Conservation (phyloP, 2,888 invertebrate species). For the Orthonychiurus folsomi region DNA sequence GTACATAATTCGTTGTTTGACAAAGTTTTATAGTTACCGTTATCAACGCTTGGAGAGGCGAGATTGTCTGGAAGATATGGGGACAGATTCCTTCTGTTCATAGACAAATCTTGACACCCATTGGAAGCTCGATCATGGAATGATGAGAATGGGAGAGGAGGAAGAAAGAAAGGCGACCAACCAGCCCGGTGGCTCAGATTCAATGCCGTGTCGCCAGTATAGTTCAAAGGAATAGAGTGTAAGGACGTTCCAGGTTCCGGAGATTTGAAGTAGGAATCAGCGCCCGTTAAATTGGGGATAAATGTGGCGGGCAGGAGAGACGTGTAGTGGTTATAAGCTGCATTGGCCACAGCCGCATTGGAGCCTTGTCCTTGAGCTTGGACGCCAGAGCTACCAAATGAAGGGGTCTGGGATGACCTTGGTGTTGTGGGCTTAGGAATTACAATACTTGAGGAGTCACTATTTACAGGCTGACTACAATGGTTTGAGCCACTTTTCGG, state of each 20-base stretch:
- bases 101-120: background rate
- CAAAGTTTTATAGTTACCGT: background rate
- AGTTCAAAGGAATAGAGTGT: constrained; percentile 1
- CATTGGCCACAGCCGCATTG: constrained; percentile 12
- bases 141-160: background rate
- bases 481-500: background rate
- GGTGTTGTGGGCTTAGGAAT: background rate
- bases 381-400: background rate
- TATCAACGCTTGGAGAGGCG: background rate
- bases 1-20: background rate
- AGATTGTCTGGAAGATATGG: background rate
- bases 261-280: background rate
- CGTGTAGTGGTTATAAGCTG: constrained; percentile 23
- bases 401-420: background rate
- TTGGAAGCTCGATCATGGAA: background rate
- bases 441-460: background rate
- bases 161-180: background rate
- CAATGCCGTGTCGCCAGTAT: constrained; percentile 9
- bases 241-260: background rate
- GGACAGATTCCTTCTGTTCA: background rate
- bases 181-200: constrained; percentile 10
- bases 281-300: constrained; percentile 19
- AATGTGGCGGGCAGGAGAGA: constrained; percentile 25
- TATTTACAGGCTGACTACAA: background rate
- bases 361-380: background rate